Evolutionary conservation across 2,888 invertebrate genomes (phyloP).

Genomic region (Gibbula magus): DNA sequence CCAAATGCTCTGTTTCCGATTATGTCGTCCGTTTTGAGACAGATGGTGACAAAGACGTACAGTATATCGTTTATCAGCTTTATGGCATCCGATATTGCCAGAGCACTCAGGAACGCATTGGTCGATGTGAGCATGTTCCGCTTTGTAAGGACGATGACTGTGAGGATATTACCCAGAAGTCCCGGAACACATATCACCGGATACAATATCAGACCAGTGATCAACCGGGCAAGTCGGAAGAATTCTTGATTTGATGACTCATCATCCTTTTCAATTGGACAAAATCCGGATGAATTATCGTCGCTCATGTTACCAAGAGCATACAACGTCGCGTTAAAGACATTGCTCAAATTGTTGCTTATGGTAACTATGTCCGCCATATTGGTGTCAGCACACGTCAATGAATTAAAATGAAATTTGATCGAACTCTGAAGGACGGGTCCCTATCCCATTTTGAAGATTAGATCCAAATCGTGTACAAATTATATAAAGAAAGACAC

Average conservation of each 20-base stretch:
- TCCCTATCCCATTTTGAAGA: too few species aligned
- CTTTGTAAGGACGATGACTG: constrained; percentile 68
- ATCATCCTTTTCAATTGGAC: not conserved
- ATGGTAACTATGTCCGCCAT: too few species aligned
- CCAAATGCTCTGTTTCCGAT: constrained; percentile 65
- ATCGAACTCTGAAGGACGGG: too few species aligned
- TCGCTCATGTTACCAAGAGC: not conserved
- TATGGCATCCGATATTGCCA: constrained; percentile 70
- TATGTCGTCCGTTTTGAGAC: constrained; percentile 55
- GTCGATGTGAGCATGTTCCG: constrained; percentile 71
- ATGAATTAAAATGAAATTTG: too few species aligned
- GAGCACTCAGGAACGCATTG: constrained; percentile 68
- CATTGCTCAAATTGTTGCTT: too few species aligned
- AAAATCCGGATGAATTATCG: constrained; percentile 5
- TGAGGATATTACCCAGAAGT: constrained; percentile 67
- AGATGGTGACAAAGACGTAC: constrained; percentile 68
- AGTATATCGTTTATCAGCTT: constrained; percentile 72
- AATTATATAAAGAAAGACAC: too few species aligned
- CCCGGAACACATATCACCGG: constrained; percentile 69
- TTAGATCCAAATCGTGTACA: too few species aligned
- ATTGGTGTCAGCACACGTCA: too few species aligned
- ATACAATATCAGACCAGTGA: constrained; percentile 70
- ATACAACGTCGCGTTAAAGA: too few species aligned
- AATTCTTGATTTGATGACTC: constrained; percentile 41
- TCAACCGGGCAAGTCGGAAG: constrained; percentile 62